Base-by-base conservation (phyloP, 2,797 vertebrate genomes). In the Thamnophis elegans region DNA sequence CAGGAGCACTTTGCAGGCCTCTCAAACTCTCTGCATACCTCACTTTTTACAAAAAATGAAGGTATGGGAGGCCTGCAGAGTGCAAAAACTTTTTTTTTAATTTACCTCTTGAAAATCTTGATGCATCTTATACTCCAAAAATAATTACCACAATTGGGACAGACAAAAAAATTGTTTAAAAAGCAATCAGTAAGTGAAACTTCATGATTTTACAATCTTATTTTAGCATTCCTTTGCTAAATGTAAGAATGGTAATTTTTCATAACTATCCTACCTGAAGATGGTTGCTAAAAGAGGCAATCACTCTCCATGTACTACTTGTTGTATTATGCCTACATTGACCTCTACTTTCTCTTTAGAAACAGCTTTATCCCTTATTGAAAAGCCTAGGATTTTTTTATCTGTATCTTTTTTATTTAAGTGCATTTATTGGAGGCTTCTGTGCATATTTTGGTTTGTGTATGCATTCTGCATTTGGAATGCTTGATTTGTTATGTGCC, bases 301-400 rank as follows among this genome's bases (percentile, higher is more conserved):
- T 36, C 14, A 32, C n/a, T 32, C n/a, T 32, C 8, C 16, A 36
- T 36, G 16, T 16, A 73, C 7, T 73, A 73, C 68, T 32, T 36
- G 16, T 36, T 8, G 32, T 73, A 32, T 73, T 68, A 65, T n/a
- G 9, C 28, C 60, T 89, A 51, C n/a, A 36, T 47, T 58, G 54
- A 53, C 25, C 32, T 42, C 25, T 82, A 26, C 93, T 93, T 91
- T 65, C 87, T 87, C 65, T 94, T 94, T 91, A 82, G 91, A 94
- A 95, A 88, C 58, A 94, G 54, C 89, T 94, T 86, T 94, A 93
- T 94, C 95, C 91, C 0, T 59, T 87, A 85, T 93, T 92, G 89
- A 93, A 95, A 95, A 90, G 92, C 94, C 92, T 89, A 5, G 28
- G 0, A 92, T 93, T 94, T 95, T 96, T 95, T 92, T 94, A 85